Conservation (phyloP, 1,140 invertebrate species). For the Tenebrio molitor region DNA sequence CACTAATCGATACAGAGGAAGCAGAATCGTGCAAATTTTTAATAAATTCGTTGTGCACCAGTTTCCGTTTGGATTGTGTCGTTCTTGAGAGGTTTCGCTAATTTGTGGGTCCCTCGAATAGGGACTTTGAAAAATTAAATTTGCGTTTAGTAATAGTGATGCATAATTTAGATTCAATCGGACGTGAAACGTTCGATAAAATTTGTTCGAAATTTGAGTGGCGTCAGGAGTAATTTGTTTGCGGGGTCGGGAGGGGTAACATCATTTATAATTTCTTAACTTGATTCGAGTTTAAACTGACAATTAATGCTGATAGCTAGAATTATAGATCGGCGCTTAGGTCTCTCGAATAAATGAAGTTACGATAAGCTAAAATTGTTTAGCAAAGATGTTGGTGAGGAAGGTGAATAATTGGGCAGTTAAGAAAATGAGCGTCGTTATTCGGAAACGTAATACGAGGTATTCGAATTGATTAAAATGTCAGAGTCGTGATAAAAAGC, state of each 20-base stretch:
- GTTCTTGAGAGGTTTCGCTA: too few species aligned
- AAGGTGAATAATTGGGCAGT: slow-evolving; percentile 35
- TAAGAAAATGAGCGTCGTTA: slow-evolving; percentile 28
- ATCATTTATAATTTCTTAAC: slow-evolving; percentile 28
- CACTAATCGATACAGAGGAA: too few species aligned
- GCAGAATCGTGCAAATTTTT: too few species aligned
- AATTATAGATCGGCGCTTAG: slow-evolving; percentile 16
- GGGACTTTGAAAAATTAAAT: neutral
- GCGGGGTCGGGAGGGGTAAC: neutral
- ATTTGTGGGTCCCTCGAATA: too few species aligned
- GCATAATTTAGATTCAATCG: slow-evolving; percentile 16
- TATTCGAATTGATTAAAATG: slow-evolving; percentile 38
- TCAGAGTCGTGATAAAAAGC: slow-evolving; percentile 26
- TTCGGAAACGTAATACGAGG: slow-evolving; percentile 36
- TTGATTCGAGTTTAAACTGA: slow-evolving; percentile 22
- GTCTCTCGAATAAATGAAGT: slow-evolving; percentile 13
- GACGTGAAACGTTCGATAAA: slow-evolving; percentile 12
- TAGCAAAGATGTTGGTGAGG: slow-evolving; percentile 27
- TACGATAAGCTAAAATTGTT: slow-evolving; percentile 40
- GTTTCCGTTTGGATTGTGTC: too few species aligned
- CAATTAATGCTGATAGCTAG: slow-evolving; percentile 22
- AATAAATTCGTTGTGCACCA: too few species aligned
- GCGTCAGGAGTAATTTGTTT: neutral
- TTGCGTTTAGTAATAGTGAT: neutral
- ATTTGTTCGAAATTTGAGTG: slow-evolving; percentile 8